Evolutionary conservation across 1,140 invertebrate species (phyloP).

Genomic region (Lasaia peninsularis): DNA sequence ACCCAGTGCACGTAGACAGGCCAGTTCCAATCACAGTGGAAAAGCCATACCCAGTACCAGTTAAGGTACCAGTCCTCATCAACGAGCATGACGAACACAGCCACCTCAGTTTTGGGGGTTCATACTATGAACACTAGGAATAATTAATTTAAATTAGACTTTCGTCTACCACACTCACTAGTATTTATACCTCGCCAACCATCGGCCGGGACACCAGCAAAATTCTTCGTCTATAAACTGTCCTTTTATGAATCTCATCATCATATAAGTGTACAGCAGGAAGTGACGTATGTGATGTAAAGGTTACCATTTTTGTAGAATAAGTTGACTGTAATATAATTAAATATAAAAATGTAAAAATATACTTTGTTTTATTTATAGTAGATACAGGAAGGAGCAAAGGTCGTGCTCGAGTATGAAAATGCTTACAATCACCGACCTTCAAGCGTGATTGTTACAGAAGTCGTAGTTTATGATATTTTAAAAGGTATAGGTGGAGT

Average conservation of each 20-base stretch:
- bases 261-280: conserved; percentile 65
- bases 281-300: conserved; percentile 56
- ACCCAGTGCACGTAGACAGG: conserved; percentile 77
- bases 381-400: conserved; percentile 3
- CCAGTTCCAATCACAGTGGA: conserved; percentile 71
- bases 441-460: conserved; percentile 7
- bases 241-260: conserved; percentile 54
- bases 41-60: conserved; percentile 78
- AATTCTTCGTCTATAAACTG: conserved; percentile 64
- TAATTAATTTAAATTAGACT: conserved; percentile 51
- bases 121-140: conserved; percentile 71
- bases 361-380: conserved; percentile 31
- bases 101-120: conserved; percentile 54
- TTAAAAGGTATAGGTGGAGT: conserved; percentile 1
- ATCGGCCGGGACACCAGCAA: conserved; percentile 67
- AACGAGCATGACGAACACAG: conserved; percentile 44
- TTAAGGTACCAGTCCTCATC: conserved; percentile 74
- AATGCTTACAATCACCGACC: conserved; percentile 6
- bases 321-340: conserved; percentile 68
- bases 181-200: conserved; percentile 61
- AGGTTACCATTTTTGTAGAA: conserved; percentile 69
- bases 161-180: conserved; percentile 48
- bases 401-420: conserved; percentile 5
- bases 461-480: conserved; percentile 12
- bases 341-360: conserved; percentile 53